Base-by-base conservation (phyloP, 2,888 invertebrate species). In the Elmis aenea region DNA sequence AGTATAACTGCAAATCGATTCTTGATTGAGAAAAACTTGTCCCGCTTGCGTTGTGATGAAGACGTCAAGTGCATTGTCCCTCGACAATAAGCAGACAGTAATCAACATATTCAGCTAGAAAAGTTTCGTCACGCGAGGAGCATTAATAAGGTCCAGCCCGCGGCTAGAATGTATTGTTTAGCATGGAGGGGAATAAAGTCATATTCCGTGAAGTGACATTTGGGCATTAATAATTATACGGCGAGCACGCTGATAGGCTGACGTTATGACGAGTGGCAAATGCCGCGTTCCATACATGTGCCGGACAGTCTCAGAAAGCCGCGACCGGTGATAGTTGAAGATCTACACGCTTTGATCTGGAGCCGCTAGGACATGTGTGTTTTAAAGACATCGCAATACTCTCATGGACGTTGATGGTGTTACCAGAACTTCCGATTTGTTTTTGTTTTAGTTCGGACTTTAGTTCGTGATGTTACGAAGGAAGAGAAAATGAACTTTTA, bases 1-100 rank as follows among this genome's bases (percentile, higher is more conserved):
- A 51, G 49, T 57, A 43, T 50, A 41, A 48, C 51, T 52, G 54
- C 54, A 51, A 57, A 56, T 56, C 50, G 50, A 49, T 51, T 52
- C 47, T 29, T 42, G 50, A 46, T 46, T n/a, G n/a, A n/a, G 50
- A 62, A 61, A 62, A 61, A 61, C 58, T 61, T 51, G 62, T 57
- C 55, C 50, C 33, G 41, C 25, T 50, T 42, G 48, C 39, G 45
- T 45, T 48, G 41, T 46, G 53, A 63, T 63, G 58, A 56, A 62
- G 63, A 63, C 51, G 57, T 62, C 62, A 62, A 43, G 48, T 45
- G 41, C 41, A 33, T 38, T 41, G 40, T 48, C 37, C 36, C 34
- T 39, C 36, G 27, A 42, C 46, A 35, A 45, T 38, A 38, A 41
- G 31, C 27, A 30, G 18, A 36, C 16, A 27, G 31, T 32, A 27